A percentile compares a stretch with the other conserved stretches of the same genome.
Evolutionary conservation across 2,797 vertebrate genomes (phyloP).

Genomic region (Tachyglossus aculeatus): DNA sequence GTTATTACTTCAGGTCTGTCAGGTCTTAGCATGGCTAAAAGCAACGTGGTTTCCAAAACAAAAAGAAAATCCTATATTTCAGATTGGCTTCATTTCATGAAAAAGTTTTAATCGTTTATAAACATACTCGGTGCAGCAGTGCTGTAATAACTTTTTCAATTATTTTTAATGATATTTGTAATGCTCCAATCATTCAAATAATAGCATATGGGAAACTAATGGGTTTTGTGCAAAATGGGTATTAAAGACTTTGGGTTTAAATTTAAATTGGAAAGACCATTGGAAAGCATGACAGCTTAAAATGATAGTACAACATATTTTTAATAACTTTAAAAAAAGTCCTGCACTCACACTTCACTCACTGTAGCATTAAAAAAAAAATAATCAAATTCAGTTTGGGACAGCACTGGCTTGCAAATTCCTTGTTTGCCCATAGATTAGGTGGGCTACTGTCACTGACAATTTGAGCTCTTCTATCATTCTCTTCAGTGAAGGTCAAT

Average conservation of each 20-base stretch:
- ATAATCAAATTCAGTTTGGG: too few species aligned
- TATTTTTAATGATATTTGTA: constrained; percentile 12
- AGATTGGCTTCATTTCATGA: background rate
- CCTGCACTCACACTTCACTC: background rate
- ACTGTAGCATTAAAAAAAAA: background rate
- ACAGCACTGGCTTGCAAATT: background rate
- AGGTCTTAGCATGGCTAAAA: background rate
- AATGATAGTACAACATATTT: background rate
- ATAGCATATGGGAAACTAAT: constrained; percentile 10
- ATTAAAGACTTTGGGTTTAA: background rate
- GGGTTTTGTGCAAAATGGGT: background rate
- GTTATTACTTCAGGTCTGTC: constrained; percentile 27
- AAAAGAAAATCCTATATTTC: background rate
- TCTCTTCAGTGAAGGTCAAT: background rate
- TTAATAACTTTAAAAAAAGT: constrained; percentile 14
- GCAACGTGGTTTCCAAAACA: background rate
- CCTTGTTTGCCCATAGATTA: background rate
- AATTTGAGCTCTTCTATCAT: background rate
- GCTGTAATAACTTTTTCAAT: background rate
- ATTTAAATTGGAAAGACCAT: constrained; percentile 5
- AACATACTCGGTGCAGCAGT: background rate
- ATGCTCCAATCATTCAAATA: constrained; percentile 8
- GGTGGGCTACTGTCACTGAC: background rate
- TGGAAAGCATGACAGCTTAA: background rate
- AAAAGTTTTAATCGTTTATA: background rate